Conservation (phyloP, 2,113 vertebrate genomes). For the Zosterops hypoxanthus region DNA sequence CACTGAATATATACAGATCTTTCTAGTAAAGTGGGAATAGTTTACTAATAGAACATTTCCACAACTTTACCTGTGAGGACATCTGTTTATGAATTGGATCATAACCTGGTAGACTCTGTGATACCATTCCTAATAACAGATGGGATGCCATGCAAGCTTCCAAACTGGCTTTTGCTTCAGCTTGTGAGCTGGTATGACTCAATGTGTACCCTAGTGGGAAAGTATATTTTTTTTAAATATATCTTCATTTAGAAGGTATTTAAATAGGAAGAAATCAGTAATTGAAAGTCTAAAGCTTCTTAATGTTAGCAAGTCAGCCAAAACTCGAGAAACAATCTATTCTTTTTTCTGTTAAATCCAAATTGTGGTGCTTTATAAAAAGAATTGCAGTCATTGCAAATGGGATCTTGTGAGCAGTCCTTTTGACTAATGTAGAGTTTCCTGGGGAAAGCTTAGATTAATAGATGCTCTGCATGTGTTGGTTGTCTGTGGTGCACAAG, state of each 20-base stretch:
- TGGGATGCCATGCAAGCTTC: background rate
- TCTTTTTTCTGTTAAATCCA: background rate
- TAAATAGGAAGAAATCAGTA: background rate
- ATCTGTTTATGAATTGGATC: background rate
- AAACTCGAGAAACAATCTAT: background rate
- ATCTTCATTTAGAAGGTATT: background rate
- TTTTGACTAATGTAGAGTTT: background rate
- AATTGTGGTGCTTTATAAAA: background rate
- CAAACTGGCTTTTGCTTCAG: background rate
- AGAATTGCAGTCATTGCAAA: background rate
- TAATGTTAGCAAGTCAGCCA: background rate
- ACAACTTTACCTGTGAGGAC: background rate
- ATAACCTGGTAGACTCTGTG: background rate
- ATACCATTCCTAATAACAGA: background rate
- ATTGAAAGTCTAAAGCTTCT: background rate
- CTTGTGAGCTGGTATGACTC: background rate
- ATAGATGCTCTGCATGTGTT: background rate
- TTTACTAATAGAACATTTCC: background rate
- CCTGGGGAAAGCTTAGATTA: background rate
- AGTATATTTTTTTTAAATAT: background rate
- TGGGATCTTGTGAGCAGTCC: background rate
- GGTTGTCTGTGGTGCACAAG: background rate
- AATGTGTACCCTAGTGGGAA: background rate
- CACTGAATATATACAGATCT: background rate
- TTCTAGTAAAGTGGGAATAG: background rate